Evolutionary conservation across 1,140 invertebrate genomes (phyloP).

Genomic region (Zaprionus africanus): DNA sequence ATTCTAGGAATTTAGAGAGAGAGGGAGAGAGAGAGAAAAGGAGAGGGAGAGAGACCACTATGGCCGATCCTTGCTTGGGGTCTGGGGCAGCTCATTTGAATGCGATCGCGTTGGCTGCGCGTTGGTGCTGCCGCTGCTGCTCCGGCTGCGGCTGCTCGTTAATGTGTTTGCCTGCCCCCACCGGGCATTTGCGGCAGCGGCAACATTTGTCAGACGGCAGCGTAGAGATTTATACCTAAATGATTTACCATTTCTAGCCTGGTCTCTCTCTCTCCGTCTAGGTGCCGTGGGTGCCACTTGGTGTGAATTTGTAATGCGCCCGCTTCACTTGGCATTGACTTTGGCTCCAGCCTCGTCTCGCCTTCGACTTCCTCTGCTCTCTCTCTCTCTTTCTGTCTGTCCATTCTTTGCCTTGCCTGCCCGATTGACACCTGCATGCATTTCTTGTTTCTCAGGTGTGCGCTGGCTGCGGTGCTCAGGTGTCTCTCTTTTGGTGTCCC

Average conservation of each 20-base stretch:
- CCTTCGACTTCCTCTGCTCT: slow-evolving; percentile 28
- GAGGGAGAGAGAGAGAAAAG: background rate
- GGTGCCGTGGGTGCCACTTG: slow-evolving; percentile 73
- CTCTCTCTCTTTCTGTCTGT: slow-evolving; percentile 37
- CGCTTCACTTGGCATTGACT: slow-evolving; percentile 53
- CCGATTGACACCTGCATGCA: slow-evolving; percentile 83
- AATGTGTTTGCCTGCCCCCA: slow-evolving; percentile 55
- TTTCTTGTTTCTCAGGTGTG: slow-evolving; percentile 83
- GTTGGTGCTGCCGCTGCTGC: slow-evolving; percentile 2
- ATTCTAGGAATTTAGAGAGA: slow-evolving; percentile 70
- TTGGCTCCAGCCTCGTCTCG: slow-evolving; percentile 34
- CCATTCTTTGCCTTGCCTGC: slow-evolving; percentile 69
- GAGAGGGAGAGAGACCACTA: background rate
- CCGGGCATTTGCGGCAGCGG: slow-evolving; percentile 42
- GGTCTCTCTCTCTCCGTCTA: slow-evolving; percentile 29
- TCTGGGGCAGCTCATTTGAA: slow-evolving; percentile 51
- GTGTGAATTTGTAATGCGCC: slow-evolving; percentile 82
- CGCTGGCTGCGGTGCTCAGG: slow-evolving; percentile 34
- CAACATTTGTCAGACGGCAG: slow-evolving; percentile 45
- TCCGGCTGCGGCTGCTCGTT: slow-evolving; percentile 35
- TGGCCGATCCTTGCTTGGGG: background rate
- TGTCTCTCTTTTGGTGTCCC: slow-evolving; percentile 3
- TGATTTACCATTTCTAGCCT: slow-evolving; percentile 74
- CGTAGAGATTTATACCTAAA: slow-evolving; percentile 78
- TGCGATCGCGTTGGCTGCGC: slow-evolving; percentile 46